Base-by-base conservation (phyloP, 2,888 invertebrate species). In the Reticulitermes lucifugus region DNA sequence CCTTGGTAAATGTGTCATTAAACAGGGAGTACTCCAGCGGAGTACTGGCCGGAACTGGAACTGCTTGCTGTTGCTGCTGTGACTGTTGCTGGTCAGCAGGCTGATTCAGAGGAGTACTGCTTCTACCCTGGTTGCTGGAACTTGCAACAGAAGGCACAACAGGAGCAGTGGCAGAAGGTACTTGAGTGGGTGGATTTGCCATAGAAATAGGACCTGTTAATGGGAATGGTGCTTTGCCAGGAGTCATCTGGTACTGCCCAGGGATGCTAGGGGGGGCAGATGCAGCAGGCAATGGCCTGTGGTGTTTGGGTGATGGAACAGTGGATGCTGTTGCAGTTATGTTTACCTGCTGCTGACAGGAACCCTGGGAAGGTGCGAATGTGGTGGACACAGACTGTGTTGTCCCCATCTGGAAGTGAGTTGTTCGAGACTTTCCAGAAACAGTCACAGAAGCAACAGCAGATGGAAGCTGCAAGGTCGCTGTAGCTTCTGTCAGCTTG, bases 1-100 rank as follows among this genome's bases (percentile, higher is more conserved):
- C 93, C 91, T 94, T 94, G 75, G 94, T 93, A 89, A 95, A 94
- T 2, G 92, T 91, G 89, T 97, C 96, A 90, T 96, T 96, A 91
- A 98, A 98, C 87, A 98, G 93, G 0, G 97, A 96, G 91, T 98
- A 98, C 89, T 97, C 97, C 87, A 94, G 93, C 0, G 95, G 93
- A 43, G 94, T 92, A 59, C 46, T 85, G 29, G 82, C 65, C 18
- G 80, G 79, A 12, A 79, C 59, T 22, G 46, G 73, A 41, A 46
- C n/a, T n/a, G 35, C 21, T 46, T 77, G 77, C 18, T 29, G 35
- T 29, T 29, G 73, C 12, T 35, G 35, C 29, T 71, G 59, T 35
- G 25, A 35, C 60, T 81, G 81, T n/a, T 80, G 79, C 83, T 86
- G 86, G 83, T 83, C 77, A 46, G 73, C 25, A 0, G 59, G 77